Percentiles rank a stretch among this genome's conserved stretches.
phyloP scores from a whole-genome alignment of 2,113 vertebrate genomes.

The Dicentrarchus labrax region DNA sequence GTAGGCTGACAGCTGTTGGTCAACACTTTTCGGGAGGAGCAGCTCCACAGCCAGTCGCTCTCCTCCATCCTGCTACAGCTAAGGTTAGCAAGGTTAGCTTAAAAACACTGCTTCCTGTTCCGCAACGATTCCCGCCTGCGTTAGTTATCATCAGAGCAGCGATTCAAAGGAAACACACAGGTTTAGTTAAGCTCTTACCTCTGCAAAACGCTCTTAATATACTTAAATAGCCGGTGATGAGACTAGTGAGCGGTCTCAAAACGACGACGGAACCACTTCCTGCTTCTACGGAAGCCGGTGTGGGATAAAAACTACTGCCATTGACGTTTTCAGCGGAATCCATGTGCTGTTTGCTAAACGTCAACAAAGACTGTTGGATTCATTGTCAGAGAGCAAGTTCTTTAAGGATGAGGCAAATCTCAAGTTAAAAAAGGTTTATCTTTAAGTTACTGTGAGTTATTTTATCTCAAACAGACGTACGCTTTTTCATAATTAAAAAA shows the following conservation, averaged over 20 bases:
- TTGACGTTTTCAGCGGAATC: background rate
- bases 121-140: background rate
- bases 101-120: background rate
- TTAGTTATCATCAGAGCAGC: fast-evolving
- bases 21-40: background rate
- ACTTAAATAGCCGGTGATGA: background rate
- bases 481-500: too few relatives aligned
- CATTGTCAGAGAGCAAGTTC: background rate
- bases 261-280: slow-evolving; percentile 47
- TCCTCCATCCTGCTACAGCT: slow-evolving; percentile 43
- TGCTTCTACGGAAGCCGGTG: slow-evolving; percentile 62
- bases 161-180: background rate
- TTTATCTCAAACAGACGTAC: too few relatives aligned
- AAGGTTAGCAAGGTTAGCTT: slow-evolving; percentile 37
- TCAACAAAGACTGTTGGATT: background rate
- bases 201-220: background rate
- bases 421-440: too few relatives aligned
- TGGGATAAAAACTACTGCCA: background rate
- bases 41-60: slow-evolving; percentile 5
- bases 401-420: fast-evolving
- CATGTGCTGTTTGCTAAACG: slow-evolving; percentile 10
- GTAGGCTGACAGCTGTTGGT: background rate
- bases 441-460: too few relatives aligned
- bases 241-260: background rate
- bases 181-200: slow-evolving; percentile 33